phyloP scores from a whole-genome alignment of 2,888 invertebrate species.

The Acanthoscelides obtectus region DNA sequence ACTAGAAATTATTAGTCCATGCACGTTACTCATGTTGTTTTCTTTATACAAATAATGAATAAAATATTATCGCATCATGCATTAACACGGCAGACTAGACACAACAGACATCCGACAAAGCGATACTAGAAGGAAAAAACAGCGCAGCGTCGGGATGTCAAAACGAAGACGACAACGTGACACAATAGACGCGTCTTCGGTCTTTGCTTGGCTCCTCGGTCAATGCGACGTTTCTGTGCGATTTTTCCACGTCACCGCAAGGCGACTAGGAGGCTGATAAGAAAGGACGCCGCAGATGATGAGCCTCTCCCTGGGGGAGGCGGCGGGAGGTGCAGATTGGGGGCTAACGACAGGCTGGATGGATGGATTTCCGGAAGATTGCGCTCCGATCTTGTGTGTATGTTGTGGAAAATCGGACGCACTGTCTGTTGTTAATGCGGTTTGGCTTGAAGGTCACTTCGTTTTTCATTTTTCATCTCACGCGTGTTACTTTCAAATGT shows the following conservation, averaged over 20 bases:
- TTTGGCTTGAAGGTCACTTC: too few relatives aligned
- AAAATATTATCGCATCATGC: too few relatives aligned
- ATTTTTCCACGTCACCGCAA: constrained; percentile 47
- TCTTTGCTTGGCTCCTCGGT: constrained; percentile 37
- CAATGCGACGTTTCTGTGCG: constrained; percentile 46
- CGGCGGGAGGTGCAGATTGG: background rate
- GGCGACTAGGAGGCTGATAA: constrained; percentile 46
- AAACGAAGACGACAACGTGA: constrained; percentile 15
- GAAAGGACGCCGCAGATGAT: constrained; percentile 29
- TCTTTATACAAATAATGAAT: too few relatives aligned
- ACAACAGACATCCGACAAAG: background rate
- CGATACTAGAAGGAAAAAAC: background rate
- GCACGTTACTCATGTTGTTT: too few relatives aligned
- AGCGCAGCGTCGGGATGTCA: background rate
- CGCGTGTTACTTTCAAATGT: too few relatives aligned
- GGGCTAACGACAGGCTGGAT: background rate
- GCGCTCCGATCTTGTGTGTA: background rate
- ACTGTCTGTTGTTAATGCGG: background rate
- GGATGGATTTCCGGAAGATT: background rate
- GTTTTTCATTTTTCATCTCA: too few relatives aligned
- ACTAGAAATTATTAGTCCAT: too few relatives aligned
- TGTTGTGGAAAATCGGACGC: background rate
- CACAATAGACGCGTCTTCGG: constrained; percentile 34
- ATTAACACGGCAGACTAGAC: background rate
- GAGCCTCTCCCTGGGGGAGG: constrained; percentile 7